Percentiles rank a stretch among this genome's conserved stretches.
Evolutionary conservation across 2,888 invertebrate species (phyloP).

Genomic region (Mythimna loreyi): DNA sequence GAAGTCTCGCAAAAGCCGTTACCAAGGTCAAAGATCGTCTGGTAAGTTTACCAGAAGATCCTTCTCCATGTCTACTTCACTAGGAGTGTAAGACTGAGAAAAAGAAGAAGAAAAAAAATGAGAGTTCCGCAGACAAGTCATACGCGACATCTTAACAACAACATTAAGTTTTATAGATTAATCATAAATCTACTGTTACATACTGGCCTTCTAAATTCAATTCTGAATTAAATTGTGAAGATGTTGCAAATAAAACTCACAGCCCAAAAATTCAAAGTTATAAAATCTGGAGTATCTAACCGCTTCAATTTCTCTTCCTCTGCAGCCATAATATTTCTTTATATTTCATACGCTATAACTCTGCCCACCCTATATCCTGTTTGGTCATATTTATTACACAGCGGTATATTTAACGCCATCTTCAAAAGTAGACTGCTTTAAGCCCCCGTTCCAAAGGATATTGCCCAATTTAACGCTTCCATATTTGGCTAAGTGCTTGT

Average conservation of each 20-base stretch:
- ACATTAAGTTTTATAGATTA: too few relatives aligned
- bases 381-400: conserved; percentile 54
- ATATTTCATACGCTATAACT: conserved; percentile 43
- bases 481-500: conserved; percentile 74
- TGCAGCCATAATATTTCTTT: conserved; percentile 34
- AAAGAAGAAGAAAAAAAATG: too few relatives aligned
- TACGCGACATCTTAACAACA: too few relatives aligned
- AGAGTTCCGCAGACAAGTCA: too few relatives aligned
- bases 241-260: too few relatives aligned
- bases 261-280: not conserved
- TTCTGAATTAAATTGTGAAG: not conserved
- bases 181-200: too few relatives aligned
- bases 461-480: conserved; percentile 59
- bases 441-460: conserved; percentile 64
- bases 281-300: conserved; percentile 8
- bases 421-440: conserved; percentile 56
- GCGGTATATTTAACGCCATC: conserved; percentile 49
- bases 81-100: too few relatives aligned
- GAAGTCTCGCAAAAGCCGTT: too few relatives aligned
- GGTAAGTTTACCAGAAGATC: too few relatives aligned
- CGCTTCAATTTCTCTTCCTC: conserved; percentile 8
- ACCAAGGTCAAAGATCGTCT: too few relatives aligned
- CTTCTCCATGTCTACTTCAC: too few relatives aligned
- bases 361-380: conserved; percentile 49
- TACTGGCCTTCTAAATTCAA: not conserved